A percentile compares a stretch with the other conserved stretches of the same genome.
Evolutionary conservation across 1,140 invertebrate genomes (phyloP).

Genomic region (Sarcophaga peregrina): DNA sequence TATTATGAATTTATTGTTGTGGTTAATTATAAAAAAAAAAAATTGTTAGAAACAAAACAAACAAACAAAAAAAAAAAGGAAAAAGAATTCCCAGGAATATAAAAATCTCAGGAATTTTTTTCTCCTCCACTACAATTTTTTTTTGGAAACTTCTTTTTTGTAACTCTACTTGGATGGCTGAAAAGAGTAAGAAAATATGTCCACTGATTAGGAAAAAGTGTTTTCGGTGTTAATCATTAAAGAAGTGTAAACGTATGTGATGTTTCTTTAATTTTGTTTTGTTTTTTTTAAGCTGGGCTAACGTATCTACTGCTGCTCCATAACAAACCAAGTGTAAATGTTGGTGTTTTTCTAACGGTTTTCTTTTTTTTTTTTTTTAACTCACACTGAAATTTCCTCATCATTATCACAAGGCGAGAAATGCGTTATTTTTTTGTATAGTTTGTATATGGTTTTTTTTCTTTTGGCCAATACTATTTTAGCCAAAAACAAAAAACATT

Average conservation of each 20-base stretch:
- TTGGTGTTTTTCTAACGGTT: slow-evolving; percentile 17
- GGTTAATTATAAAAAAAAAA: too few relatives aligned
- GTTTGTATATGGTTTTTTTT: neutral
- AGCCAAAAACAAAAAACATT: neutral
- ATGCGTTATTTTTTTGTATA: slow-evolving; percentile 4
- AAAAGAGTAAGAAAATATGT: slow-evolving; percentile 1
- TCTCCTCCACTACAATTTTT: too few relatives aligned
- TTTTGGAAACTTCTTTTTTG: too few relatives aligned
- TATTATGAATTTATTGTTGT: too few relatives aligned
- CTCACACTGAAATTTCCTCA: neutral
- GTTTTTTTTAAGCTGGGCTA: neutral
- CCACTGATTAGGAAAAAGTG: slow-evolving; percentile 28
- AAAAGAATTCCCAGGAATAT: too few relatives aligned
- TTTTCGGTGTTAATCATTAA: neutral
- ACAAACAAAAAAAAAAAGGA: too few relatives aligned
- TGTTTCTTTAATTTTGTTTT: neutral
- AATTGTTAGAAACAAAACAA: too few relatives aligned
- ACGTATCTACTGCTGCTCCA: neutral
- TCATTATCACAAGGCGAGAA: neutral
- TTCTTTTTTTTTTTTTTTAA: too few relatives aligned
- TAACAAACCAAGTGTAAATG: neutral
- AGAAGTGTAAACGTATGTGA: neutral
- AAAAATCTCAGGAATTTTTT: too few relatives aligned
- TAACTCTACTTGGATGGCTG: too few relatives aligned
- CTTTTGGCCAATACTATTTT: neutral